Conservation (phyloP, 1,140 invertebrate genomes). For the Leptinotarsa lineolata region DNA sequence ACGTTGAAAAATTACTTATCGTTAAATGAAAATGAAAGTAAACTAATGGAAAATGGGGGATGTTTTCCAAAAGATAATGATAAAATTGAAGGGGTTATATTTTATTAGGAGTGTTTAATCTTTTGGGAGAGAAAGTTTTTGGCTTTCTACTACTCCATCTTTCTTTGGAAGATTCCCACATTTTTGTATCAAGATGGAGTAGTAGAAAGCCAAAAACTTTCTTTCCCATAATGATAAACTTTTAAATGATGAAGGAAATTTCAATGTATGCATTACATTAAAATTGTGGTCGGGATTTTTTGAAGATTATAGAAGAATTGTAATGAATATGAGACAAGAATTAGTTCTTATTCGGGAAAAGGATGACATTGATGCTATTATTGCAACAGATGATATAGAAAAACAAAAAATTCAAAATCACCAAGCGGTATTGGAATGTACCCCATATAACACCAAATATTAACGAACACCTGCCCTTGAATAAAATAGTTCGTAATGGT, state of each 20-base stretch:
- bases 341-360: slow-evolving; percentile 53
- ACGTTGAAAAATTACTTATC: slow-evolving; percentile 13
- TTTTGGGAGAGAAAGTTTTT: too few species aligned
- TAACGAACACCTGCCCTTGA: too few species aligned
- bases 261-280: slow-evolving; percentile 42
- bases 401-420: slow-evolving; percentile 13
- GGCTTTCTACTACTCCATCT: too few species aligned
- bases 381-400: slow-evolving; percentile 11
- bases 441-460: slow-evolving; percentile 9
- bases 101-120: too few species aligned
- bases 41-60: slow-evolving; percentile 23
- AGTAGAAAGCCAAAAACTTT: too few species aligned
- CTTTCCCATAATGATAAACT: too few species aligned
- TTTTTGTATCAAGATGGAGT: too few species aligned
- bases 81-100: too few species aligned
- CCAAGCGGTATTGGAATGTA: slow-evolving; percentile 23
- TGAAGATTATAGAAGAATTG: slow-evolving; percentile 54
- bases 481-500: too few species aligned
- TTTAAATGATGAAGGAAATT: slow-evolving; percentile 7
- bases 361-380: slow-evolving; percentile 42
- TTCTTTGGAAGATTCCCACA: too few species aligned
- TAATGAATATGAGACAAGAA: slow-evolving; percentile 57
- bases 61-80: slow-evolving; percentile 38
- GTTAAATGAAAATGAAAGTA: slow-evolving; percentile 17
- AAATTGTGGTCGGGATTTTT: slow-evolving; percentile 37